Percentiles rank a stretch among this genome's conserved stretches.
These are phyloP conservation scores for Pollenia labialis DNA, from an alignment of 2,888 invertebrate species.

Conservation along the genomic window DNA sequence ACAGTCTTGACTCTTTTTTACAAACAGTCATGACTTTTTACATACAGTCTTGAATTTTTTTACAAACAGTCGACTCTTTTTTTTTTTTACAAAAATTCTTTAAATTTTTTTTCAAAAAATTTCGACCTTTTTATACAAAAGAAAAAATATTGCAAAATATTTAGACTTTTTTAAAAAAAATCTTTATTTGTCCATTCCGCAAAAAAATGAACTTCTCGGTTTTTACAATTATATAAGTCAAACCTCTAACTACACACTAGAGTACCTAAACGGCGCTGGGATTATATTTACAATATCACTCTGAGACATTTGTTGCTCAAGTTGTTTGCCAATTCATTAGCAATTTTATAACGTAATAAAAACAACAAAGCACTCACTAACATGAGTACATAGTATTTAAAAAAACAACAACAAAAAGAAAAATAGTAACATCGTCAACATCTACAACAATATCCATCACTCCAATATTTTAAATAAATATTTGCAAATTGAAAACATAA, in stretches of 20 bases:
- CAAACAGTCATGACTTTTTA: no score
- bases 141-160: no score
- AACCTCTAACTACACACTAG: neutral
- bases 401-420: conserved; percentile 24
- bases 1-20: no score
- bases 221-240: no score
- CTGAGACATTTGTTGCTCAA: conserved; percentile 38
- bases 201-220: no score
- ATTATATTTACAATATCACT: neutral
- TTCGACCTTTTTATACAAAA: no score
- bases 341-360: conserved; percentile 41
- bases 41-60: no score
- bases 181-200: no score
- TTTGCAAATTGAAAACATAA: conserved; percentile 48
- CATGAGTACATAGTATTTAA: neutral
- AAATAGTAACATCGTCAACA: conserved; percentile 23
- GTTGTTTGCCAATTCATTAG: conserved; percentile 72
- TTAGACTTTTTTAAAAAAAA: no score
- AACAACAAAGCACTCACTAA: neutral
- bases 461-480: conserved; percentile 46
- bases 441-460: neutral
- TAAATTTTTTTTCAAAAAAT: no score
- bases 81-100: no score
- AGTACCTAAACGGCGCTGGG: neutral
- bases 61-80: no score